Evolutionary conservation across 2,113 vertebrate genomes (phyloP).

Genomic region (Crypturellus undulatus): DNA sequence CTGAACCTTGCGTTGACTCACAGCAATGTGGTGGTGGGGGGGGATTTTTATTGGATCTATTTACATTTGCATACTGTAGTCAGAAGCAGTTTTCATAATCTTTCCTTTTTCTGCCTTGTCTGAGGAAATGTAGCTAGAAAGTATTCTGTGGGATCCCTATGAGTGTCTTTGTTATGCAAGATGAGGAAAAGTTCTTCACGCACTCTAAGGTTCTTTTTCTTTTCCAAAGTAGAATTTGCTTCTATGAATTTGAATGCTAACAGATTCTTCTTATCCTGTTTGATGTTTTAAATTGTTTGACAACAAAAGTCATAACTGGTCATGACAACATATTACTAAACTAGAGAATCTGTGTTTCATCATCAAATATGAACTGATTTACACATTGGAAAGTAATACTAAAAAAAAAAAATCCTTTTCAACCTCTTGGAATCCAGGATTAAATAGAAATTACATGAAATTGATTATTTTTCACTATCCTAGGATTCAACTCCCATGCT

Average conservation of each 20-base stretch:
- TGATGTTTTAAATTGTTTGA: not conserved
- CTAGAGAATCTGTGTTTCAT: not conserved
- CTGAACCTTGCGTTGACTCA: not conserved
- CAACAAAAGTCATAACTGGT: not conserved
- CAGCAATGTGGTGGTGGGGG: not conserved
- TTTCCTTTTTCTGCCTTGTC: not conserved
- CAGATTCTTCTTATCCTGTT: not conserved
- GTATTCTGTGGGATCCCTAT: not conserved
- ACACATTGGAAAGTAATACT: not conserved
- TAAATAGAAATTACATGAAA: not conserved
- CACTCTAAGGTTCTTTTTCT: not conserved
- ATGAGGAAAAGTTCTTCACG: not conserved
- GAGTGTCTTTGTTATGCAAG: not conserved
- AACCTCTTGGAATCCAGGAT: not conserved
- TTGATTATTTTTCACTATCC: not conserved
- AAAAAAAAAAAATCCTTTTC: not conserved
- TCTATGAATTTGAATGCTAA: not conserved
- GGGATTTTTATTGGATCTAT: not conserved
- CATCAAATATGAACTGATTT: not conserved
- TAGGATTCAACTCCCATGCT: not conserved
- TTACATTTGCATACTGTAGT: not conserved
- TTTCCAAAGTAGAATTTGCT: not conserved
- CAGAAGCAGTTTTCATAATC: not conserved
- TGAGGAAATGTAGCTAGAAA: not conserved
- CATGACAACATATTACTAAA: not conserved